Conservation (phyloP, 2,888 invertebrate genomes). For the Metacarcinus magister region DNA sequence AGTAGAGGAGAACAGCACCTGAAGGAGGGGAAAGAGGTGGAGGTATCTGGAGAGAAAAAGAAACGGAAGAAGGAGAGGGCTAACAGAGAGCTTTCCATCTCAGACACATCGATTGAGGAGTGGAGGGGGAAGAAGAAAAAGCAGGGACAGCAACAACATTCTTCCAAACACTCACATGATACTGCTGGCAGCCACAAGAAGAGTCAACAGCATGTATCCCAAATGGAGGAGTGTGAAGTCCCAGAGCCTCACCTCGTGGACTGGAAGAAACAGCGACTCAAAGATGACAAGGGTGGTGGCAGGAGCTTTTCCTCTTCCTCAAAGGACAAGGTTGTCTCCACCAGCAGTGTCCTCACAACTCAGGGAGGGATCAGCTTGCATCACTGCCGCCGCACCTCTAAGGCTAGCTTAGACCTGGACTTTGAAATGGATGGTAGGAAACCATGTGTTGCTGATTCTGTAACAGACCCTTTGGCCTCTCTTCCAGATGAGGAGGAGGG, state of each 20-base stretch:
- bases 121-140: constrained; percentile 23
- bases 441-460: constrained; percentile 54
- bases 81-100: background rate
- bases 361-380: background rate
- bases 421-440: background rate
- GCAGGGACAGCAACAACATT: background rate
- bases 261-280: constrained; percentile 35
- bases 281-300: constrained; percentile 52
- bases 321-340: constrained; percentile 70
- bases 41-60: constrained; percentile 34
- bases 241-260: constrained; percentile 14
- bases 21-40: background rate
- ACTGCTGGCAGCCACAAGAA: background rate
- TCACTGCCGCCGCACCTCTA: background rate
- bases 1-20: background rate
- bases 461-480: constrained; percentile 42
- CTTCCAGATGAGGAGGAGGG: background rate
- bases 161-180: background rate
- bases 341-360: constrained; percentile 53
- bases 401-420: background rate
- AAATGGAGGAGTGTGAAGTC: background rate
- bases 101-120: constrained; percentile 30
- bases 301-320: constrained; percentile 20
- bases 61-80: constrained; percentile 36
- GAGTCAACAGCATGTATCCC: background rate